These are phyloP conservation scores for Carcharodon carcharias DNA, from an alignment of 2,797 vertebrate genomes.

Conservation along the genomic window DNA sequence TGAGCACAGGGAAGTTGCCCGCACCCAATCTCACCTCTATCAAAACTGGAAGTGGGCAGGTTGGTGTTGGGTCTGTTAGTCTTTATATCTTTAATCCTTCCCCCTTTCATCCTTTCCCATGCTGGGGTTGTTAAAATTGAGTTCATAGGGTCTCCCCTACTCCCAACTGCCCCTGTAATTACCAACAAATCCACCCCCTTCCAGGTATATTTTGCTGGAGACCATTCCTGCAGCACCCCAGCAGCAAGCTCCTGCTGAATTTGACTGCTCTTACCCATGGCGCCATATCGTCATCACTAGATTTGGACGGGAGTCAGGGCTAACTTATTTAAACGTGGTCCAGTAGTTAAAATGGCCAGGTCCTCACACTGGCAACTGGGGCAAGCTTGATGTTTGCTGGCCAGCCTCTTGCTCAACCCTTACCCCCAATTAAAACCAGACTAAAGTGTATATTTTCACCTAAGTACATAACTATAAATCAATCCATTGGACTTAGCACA, in stretches of 20 bases:
- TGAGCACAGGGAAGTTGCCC: not conserved
- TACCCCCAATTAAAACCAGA: not conserved
- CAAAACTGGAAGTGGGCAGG: not conserved
- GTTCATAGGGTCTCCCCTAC: not conserved
- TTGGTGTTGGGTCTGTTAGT: not conserved
- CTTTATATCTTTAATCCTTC: not conserved
- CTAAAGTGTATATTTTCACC: not conserved
- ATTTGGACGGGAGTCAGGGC: not conserved
- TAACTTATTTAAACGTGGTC: not conserved
- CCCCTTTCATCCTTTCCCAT: not conserved
- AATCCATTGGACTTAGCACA: not conserved
- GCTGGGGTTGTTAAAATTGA: not conserved
- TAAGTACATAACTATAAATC: not conserved
- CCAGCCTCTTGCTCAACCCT: not conserved
- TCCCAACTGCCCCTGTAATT: not conserved
- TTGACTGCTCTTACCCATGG: not conserved
- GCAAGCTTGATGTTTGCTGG: not conserved
- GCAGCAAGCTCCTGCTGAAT: not conserved
- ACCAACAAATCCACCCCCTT: not conserved
- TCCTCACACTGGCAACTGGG: not conserved
- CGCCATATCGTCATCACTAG: not conserved
- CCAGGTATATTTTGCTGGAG: not conserved
- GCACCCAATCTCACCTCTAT: not conserved
- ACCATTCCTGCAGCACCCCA: not conserved
- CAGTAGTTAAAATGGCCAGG: not conserved